phyloP scores from a whole-genome alignment of 2,113 vertebrate species.

The Heterochromis multidens region DNA sequence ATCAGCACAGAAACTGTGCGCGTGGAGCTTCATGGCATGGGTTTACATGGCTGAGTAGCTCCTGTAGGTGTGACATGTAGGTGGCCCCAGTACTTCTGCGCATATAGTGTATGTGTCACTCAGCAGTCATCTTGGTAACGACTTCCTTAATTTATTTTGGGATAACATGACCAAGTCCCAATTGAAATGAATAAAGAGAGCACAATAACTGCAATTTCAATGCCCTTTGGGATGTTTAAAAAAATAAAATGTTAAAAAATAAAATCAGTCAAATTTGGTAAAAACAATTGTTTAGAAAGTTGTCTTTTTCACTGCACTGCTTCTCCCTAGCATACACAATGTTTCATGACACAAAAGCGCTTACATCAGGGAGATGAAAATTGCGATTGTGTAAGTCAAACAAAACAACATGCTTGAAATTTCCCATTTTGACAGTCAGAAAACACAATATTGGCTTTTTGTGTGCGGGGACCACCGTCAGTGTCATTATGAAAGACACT shows the following conservation, averaged over 20 bases:
- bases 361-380: neutral
- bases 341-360: neutral
- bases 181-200: neutral
- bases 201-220: neutral
- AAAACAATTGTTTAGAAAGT: neutral
- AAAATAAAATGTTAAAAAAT: neutral
- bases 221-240: neutral
- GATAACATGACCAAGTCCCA: neutral
- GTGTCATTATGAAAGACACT: too few species aligned
- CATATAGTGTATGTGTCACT: neutral
- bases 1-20: neutral
- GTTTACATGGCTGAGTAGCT: neutral
- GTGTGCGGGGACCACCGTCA: neutral
- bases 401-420: neutral
- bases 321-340: neutral
- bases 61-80: neutral
- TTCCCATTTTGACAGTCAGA: neutral
- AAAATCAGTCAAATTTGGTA: neutral
- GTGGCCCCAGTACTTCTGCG: neutral
- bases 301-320: neutral
- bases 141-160: neutral
- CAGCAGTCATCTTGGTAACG: neutral
- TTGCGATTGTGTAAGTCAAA: neutral
- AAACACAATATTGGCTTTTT: neutral
- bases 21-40: neutral